Percentiles rank a stretch among this genome's conserved stretches.
Evolutionary conservation across 1,140 invertebrate genomes (phyloP).

Genomic region (Scylla paramamosain): DNA sequence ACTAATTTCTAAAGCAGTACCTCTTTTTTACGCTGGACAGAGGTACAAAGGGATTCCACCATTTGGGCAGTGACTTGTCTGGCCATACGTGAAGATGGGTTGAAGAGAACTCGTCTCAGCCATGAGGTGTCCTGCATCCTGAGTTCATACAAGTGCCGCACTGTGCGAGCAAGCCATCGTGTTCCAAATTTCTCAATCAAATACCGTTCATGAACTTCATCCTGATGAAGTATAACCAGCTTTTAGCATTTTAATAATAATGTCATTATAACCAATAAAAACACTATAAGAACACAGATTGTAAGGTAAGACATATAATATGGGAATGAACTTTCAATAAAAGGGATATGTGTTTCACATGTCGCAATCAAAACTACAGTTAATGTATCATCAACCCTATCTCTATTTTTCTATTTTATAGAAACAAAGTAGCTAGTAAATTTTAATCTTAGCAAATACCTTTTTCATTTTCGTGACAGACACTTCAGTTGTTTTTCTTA

Average conservation of each 20-base stretch:
- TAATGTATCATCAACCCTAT: no score
- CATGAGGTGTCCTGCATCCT: constrained; percentile 87
- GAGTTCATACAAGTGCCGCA: constrained; percentile 78
- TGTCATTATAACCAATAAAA: not conserved
- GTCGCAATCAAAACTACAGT: no score
- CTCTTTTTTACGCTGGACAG: constrained; percentile 79
- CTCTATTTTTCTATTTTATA: no score
- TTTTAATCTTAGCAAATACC: not conserved
- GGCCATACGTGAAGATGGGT: constrained; percentile 92
- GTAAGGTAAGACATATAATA: no score
- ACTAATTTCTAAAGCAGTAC: constrained; percentile 30
- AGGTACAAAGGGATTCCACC: constrained; percentile 88
- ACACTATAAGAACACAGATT: not conserved
- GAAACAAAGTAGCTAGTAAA: no score
- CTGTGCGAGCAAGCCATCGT: constrained; percentile 81
- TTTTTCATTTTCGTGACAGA: constrained; percentile 74
- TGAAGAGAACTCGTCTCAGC: constrained; percentile 94
- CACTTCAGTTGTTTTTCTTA: constrained; percentile 80
- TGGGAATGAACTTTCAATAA: no score
- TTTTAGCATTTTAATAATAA: not conserved
- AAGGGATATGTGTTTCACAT: no score
- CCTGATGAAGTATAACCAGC: constrained; percentile 69
- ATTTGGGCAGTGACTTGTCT: constrained; percentile 94
- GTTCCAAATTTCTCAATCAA: constrained; percentile 89
- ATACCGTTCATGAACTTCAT: constrained; percentile 83